These are phyloP conservation scores for Andricus curvator DNA, from an alignment of 2,888 invertebrate genomes.

Conservation along the genomic window DNA sequence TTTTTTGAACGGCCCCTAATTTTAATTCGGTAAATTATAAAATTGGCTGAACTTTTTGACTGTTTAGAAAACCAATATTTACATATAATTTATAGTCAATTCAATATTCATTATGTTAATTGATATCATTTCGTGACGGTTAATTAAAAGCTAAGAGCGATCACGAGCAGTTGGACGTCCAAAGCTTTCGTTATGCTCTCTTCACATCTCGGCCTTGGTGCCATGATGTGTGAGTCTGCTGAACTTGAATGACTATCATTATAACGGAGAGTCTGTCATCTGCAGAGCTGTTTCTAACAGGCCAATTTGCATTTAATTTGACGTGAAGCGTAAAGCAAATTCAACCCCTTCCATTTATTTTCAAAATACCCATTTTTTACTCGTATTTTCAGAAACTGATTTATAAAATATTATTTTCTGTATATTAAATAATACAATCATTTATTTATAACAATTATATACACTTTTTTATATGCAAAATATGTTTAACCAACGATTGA, in stretches of 20 bases:
- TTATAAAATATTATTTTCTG: too few relatives aligned
- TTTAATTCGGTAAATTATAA: background rate
- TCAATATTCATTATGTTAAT: background rate
- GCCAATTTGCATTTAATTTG: background rate
- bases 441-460: too few relatives aligned
- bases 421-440: too few relatives aligned
- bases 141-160: conserved; percentile 53
- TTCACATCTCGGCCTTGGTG: conserved; percentile 60
- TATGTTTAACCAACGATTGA: background rate
- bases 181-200: conserved; percentile 70
- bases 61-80: background rate
- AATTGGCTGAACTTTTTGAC: too few relatives aligned
- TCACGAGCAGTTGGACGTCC: conserved; percentile 48
- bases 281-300: background rate
- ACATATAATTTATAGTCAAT: background rate
- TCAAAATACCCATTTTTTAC: background rate
- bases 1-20: background rate
- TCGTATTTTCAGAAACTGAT: too few relatives aligned
- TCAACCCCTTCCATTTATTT: background rate
- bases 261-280: background rate
- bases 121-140: conserved; percentile 46
- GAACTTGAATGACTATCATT: conserved; percentile 46
- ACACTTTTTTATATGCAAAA: background rate
- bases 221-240: conserved; percentile 43
- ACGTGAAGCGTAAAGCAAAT: background rate